Evolutionary conservation across 2,888 invertebrate genomes (phyloP), one percentile per base, ranked within the genome.

Genomic region (Dryocosmus kuriphilus): DNA sequence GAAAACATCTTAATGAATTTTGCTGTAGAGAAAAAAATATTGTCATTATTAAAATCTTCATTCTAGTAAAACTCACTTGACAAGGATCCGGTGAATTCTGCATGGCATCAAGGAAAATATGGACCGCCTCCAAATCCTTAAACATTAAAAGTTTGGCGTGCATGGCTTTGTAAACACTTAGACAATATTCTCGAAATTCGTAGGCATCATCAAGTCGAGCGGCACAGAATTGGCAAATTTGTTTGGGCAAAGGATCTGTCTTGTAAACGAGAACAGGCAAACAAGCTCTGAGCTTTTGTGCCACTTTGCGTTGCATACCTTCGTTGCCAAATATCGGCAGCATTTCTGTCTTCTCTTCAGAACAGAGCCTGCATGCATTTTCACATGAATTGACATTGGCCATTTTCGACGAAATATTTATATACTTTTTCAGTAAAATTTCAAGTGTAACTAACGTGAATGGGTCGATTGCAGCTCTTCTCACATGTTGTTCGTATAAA

Each of bases 181-280:
- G 76, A 60, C 89, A 90, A 60, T 86, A 85, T 41, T 90, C 89
- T 62, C 89, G 82, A 67, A 90, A 90, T 57, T 89, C 89, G 35
- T 86, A 90, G 35, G 83, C 87, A 51, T 90, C 90, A 57, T 90
- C 89, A 0, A 90, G 74, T 60, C 90, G 85, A 0, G 89, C 89
- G 8, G 90, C 89, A 71, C 90, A 90, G 75, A 88, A 89, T 80
- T 89, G 90, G 74, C 90, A 90, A 74, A 90, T 89, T 81, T 90
- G 87, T 80, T 90, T 90, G 27, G 90, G 90, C 85, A 90, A 80
- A 32, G 89, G 89, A 82, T 90, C 90, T 5, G 87, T 89, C 82
- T 89, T 89, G 80, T 90, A 90, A 0, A 90, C 90, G 78, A 90
- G 79, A 16, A 90, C 87, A 7, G 89, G 89, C 38, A 90, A 77